Base-by-base conservation (phyloP, 2,113 vertebrate species). In the Buteo buteo region DNA sequence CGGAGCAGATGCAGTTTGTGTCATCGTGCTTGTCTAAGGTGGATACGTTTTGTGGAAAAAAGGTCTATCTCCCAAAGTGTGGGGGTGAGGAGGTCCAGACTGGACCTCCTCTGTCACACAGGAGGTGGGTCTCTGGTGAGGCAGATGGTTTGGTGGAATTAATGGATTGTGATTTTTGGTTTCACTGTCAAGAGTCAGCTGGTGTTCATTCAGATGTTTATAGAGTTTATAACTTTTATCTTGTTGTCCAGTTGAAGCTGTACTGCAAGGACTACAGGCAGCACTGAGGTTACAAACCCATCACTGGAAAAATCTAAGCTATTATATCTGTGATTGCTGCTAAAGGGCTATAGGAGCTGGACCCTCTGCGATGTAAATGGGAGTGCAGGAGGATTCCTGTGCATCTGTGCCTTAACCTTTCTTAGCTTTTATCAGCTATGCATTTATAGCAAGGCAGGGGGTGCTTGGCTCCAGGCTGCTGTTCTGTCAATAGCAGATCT, bases 21-120 rank as follows among this genome's bases (percentile, higher is more conserved):
- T 62, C 34, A 44, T 26, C 3, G 2, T 76, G 20, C 58, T 90
- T 44, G 38, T 58, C 18, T 38, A 38, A 59, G 26, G 45, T 57
- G 59, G 26, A 4, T 67, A 6, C 0, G 2, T 28, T 54, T 10
- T 24, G 32, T 59, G 42, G n/a, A 54, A 50, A 25, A 87, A 34
- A 69, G 13, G 1, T n/a, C 3, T 49, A 3, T 85, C 25, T 69
- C 32, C 16, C 1, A 0, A 34, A 52, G 19, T 21, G 5, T 73
- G 40, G 10, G 7, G 49, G 26, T 19, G 49, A 89, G 42, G 29
- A 82, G 42, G 13, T 71, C 7, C 1, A 3, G 45, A 21, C 16
- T 64, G 50, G 16, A 36, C 45, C 13, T 88, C n/a, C 17, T 42
- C 15, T 50, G 12, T 59, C 20, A 32, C 5, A 1, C 36, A 11